Conservation (phyloP, 2,797 vertebrate species). For the Anguilla marmorata region DNA sequence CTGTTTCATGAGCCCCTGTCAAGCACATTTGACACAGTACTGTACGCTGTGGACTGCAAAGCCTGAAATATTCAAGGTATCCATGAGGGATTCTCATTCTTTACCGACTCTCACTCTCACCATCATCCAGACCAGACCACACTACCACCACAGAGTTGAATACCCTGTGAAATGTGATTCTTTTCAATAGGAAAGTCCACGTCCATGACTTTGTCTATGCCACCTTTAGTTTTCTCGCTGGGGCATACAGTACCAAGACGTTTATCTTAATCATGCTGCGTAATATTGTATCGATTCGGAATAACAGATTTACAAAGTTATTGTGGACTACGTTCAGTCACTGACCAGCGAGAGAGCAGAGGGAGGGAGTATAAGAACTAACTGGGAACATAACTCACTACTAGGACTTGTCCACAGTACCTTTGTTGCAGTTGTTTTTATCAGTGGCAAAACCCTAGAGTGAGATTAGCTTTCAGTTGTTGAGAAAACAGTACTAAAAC, state of each 20-base stretch:
- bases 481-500: background rate
- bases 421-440: slow-evolving; percentile 6
- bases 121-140: background rate
- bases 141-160: background rate
- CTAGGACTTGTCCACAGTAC: background rate
- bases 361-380: background rate
- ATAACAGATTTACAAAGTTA: background rate
- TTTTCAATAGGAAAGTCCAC: background rate
- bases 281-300: background rate
- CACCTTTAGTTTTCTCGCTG: background rate
- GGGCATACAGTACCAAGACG: background rate
- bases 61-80: background rate
- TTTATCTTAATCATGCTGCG: background rate
- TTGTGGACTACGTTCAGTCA: background rate
- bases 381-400: background rate
- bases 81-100: background rate
- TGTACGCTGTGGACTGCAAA: background rate
- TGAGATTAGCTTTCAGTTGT: background rate
- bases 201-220: background rate
- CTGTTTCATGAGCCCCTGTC: background rate
- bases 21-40: background rate
- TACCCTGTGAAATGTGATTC: background rate
- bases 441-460: background rate
- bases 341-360: background rate
- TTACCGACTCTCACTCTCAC: background rate